Conservation (phyloP, 2,113 vertebrate species). For the Caranx melampygus region DNA sequence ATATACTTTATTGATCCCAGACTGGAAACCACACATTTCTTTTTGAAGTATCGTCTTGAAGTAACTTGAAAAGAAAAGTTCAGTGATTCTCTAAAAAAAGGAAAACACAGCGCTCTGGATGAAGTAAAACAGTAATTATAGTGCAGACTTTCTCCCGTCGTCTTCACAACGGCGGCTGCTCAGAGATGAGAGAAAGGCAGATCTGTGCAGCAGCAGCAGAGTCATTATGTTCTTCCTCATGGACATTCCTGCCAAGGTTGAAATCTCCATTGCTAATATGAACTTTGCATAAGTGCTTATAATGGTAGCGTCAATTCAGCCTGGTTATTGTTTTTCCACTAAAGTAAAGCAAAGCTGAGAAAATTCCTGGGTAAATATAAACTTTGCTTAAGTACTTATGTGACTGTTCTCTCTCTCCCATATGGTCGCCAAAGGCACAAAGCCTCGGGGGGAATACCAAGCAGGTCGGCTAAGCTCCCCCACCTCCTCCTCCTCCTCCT, state of each 20-base stretch:
- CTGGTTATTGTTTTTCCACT: conserved; percentile 85
- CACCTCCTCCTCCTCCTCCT: no score
- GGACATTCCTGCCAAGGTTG: conserved; percentile 82
- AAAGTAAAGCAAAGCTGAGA: conserved; percentile 84
- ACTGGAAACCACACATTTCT: background rate
- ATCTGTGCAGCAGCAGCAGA: conserved; percentile 60
- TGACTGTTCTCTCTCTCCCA: conserved; percentile 77
- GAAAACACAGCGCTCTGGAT: conserved; percentile 45
- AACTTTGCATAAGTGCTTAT: conserved; percentile 88
- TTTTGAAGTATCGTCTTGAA: background rate
- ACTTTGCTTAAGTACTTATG: conserved; percentile 88
- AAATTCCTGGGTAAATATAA: conserved; percentile 86
- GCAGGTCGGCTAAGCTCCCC: conserved; percentile 77
- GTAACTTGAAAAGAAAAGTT: conserved; percentile 18
- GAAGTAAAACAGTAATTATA: conserved; percentile 55
- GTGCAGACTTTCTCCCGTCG: conserved; percentile 58
- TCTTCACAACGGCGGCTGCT: conserved; percentile 51
- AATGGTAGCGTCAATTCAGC: conserved; percentile 78
- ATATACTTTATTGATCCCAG: no score
- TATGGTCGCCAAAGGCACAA: conserved; percentile 75
- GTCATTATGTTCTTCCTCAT: conserved; percentile 67
- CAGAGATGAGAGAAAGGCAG: conserved; percentile 46
- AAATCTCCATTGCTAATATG: conserved; percentile 88
- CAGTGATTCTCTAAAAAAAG: conserved; percentile 1
- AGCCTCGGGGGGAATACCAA: conserved; percentile 81